Percentiles rank a stretch among this genome's conserved stretches.
phyloP scores from a whole-genome alignment of 1,140 invertebrate species.

The Leptoteleia sp. region DNA sequence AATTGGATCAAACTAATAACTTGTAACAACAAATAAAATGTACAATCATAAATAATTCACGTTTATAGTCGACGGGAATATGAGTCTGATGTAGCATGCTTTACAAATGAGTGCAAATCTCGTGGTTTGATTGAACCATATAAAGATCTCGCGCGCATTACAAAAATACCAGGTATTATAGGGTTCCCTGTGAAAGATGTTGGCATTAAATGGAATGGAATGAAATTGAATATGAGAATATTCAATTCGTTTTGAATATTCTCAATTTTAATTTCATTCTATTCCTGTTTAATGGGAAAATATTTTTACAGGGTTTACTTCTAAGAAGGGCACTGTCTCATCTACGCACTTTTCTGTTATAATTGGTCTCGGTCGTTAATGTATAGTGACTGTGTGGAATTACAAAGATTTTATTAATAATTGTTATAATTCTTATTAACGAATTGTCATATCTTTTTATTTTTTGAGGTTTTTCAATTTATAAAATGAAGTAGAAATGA shows the following conservation, averaged over 20 bases:
- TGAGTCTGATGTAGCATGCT: conserved; percentile 32
- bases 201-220: too few species aligned
- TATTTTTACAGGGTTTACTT: conserved; percentile 56
- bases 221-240: too few species aligned
- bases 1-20: conserved; percentile 22
- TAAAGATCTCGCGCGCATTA: conserved; percentile 62
- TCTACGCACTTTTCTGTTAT: conserved; percentile 39
- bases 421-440: too few species aligned
- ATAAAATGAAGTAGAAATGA: too few species aligned
- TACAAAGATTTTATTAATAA: not conserved
- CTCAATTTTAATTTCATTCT: too few species aligned
- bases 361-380: conserved; percentile 26
- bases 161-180: conserved; percentile 64
- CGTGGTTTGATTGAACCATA: conserved; percentile 43
- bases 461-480: too few species aligned
- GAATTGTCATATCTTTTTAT: too few species aligned
- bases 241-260: too few species aligned
- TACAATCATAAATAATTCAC: conserved; percentile 44
- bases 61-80: conserved; percentile 3
- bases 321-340: conserved; percentile 47
- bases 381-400: conserved; percentile 3
- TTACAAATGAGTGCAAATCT: conserved; percentile 56
- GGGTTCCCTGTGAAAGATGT: conserved; percentile 53
- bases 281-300: too few species aligned
- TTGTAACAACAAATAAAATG: conserved; percentile 38